Base-by-base conservation (phyloP, 2,797 vertebrate genomes). In the Psittacula echo region DNA sequence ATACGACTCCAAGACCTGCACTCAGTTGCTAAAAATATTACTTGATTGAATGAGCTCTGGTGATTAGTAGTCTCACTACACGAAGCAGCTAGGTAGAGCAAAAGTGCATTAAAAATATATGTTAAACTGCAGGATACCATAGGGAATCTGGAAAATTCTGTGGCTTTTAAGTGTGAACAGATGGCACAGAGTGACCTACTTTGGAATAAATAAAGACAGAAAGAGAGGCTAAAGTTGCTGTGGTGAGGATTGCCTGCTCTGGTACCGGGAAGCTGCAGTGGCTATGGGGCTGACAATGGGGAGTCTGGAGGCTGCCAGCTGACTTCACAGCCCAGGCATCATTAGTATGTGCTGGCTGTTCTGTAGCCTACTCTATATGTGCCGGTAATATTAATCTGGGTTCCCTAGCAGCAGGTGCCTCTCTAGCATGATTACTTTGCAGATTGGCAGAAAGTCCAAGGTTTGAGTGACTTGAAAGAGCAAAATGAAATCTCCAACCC, bases 281-380 rank as follows among this genome's bases (percentile, higher is more conserved):
- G 34, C 68, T 48, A 67, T 5, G 2, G 65, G 44, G 34, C 48
- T 16, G 70, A 93, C 92, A 95, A 61, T 56, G 83, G 77, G 74
- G 64, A 56, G 79, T 92, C 84, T 75, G 0, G 3, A 60, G 60
- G 84, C 88, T 92, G 93, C 88, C 94, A 95, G 93, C 78, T 82
- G 90, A 67, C 78, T 89, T 65, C 0, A 3, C 77, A 85, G 92
- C 64, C 64, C 77, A 66, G 56, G 68, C 90, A 67, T 87, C 93
- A 90, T 95, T 95, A 97, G 87, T 85, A 93, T 87, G 89, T 74
- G 78, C 13, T 89, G 87, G 86, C 90, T 90, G 95, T 88, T 72
- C 90, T 73, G 93, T 7, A 92, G 90, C 92, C 78, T 93, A 30
- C 90, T 82, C 90, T 81, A 37, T 94, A 94, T 94, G 95, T 95